Evolutionary conservation across 2,888 invertebrate species (phyloP).

Genomic region (Limnephilus auricula): DNA sequence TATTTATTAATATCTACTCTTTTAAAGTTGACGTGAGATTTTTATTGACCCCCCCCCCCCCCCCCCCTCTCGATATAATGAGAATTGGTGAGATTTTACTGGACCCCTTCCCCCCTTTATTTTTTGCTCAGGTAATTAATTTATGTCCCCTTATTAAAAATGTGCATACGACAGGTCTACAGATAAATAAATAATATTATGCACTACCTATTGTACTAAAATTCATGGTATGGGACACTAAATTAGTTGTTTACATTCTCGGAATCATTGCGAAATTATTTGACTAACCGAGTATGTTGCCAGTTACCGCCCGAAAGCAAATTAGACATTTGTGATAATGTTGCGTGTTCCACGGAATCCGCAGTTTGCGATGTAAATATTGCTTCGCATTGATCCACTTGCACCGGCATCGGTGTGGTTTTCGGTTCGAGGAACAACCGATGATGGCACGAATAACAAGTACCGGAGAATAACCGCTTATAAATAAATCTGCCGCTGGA

Average conservation of each 20-base stretch:
- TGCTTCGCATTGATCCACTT: background rate
- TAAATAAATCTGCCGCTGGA: background rate
- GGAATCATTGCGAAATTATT: background rate
- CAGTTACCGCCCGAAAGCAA: background rate
- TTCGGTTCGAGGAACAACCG: background rate
- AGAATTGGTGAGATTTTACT: too few species aligned
- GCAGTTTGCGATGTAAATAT: background rate
- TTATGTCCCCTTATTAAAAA: too few species aligned
- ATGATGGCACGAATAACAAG: background rate
- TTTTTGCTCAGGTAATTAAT: too few species aligned
- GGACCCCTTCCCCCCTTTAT: too few species aligned
- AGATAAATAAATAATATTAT: background rate
- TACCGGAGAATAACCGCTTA: background rate
- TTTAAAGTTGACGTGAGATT: too few species aligned
- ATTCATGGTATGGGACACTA: background rate
- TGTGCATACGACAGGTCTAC: background rate
- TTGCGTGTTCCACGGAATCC: background rate
- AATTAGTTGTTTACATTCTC: background rate
- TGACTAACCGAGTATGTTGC: background rate
- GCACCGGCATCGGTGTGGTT: background rate
- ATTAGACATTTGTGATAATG: background rate
- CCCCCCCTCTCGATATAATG: too few species aligned
- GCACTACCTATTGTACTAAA: too few species aligned
- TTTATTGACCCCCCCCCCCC: too few species aligned
- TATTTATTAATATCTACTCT: too few species aligned